phyloP scores from a whole-genome alignment of 2,113 vertebrate species.

The Andinoacara biseriatus region DNA sequence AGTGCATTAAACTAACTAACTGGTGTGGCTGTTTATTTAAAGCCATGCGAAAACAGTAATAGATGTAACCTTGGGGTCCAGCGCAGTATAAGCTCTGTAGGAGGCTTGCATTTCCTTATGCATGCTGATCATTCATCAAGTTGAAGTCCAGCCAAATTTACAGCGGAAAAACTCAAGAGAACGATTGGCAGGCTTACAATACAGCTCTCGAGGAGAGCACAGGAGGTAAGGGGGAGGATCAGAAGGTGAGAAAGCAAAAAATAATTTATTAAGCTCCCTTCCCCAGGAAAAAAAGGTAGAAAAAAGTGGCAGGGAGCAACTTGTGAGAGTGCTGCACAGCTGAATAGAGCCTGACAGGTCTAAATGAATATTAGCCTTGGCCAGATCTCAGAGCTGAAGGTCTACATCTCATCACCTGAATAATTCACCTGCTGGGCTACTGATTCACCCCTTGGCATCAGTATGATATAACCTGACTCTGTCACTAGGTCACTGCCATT shows the following conservation, averaged over 20 bases:
- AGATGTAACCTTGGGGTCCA: not conserved
- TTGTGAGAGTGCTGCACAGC: slow-evolving; percentile 46
- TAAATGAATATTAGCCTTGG: slow-evolving; percentile 74
- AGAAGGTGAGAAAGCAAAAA: slow-evolving; percentile 49
- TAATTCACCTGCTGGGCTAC: slow-evolving; percentile 66
- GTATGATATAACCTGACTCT: slow-evolving; percentile 23
- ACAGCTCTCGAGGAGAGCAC: not conserved
- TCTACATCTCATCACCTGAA: slow-evolving; percentile 74
- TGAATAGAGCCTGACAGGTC: slow-evolving; percentile 62
- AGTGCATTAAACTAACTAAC: not conserved
- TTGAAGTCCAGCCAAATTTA: slow-evolving; percentile 21
- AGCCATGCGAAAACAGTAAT: not conserved
- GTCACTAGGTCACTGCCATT: not conserved
- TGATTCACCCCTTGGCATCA: slow-evolving; percentile 37
- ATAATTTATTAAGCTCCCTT: slow-evolving; percentile 58
- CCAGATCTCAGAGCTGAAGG: slow-evolving; percentile 62
- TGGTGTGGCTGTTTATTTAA: slow-evolving; percentile 9
- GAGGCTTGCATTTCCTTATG: not conserved
- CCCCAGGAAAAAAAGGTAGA: slow-evolving; percentile 1
- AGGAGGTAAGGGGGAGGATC: slow-evolving; percentile 30
- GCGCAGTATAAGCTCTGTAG: not conserved
- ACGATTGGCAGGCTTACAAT: slow-evolving; percentile 20
- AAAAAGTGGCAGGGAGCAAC: slow-evolving; percentile 33
- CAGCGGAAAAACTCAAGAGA: slow-evolving; percentile 4
- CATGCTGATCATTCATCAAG: slow-evolving; percentile 24